These are phyloP conservation scores for Hydrolagus colliei DNA, from an alignment of 2,797 vertebrate genomes.

Conservation along the genomic window DNA sequence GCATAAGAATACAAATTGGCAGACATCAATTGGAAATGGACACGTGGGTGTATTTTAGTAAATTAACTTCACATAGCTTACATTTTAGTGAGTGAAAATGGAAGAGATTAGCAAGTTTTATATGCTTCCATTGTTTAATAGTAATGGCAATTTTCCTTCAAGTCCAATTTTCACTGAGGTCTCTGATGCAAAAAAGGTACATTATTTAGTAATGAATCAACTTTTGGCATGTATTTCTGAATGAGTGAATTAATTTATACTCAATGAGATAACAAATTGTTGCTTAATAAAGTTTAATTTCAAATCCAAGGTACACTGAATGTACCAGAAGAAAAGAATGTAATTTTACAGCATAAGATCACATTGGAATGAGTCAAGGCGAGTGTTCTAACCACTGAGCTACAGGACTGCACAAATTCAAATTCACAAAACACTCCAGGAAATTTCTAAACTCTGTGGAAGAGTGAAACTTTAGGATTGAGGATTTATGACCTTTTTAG, in stretches of 20 bases:
- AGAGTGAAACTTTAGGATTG: no score
- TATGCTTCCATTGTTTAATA: background rate
- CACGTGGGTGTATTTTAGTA: conserved; percentile 30
- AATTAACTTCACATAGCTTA: conserved; percentile 28
- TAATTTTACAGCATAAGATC: no score
- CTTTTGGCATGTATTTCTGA: background rate
- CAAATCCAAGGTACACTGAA: no score
- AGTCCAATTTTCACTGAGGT: background rate
- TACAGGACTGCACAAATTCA: no score
- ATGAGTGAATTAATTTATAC: background rate
- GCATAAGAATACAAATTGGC: conserved; percentile 20
- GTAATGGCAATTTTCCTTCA: background rate
- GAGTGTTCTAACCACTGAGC: no score
- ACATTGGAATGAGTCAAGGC: no score
- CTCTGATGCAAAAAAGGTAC: background rate
- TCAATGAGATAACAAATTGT: background rate
- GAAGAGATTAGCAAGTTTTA: conserved; percentile 15
- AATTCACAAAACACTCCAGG: no score
- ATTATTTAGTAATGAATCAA: background rate
- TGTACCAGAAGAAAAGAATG: no score
- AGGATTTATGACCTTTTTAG: no score
- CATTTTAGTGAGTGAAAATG: conserved; percentile 22
- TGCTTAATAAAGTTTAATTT: no score
- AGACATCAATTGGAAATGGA: conserved; percentile 13
- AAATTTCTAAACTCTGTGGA: no score